Base-by-base conservation (phyloP, 2,113 vertebrate genomes). In the Lota lota region DNA sequence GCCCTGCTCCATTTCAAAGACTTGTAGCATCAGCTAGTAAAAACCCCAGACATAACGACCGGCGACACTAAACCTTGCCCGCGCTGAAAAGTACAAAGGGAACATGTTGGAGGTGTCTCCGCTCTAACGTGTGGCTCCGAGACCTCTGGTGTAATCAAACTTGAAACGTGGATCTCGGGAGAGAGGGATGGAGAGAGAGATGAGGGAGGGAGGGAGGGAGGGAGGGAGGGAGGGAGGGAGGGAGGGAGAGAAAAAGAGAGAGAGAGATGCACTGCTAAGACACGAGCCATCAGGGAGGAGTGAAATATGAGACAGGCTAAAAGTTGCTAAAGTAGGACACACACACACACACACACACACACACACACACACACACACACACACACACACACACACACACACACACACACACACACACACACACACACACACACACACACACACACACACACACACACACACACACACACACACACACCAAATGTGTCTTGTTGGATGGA, bases 331-430 rank as follows among this genome's bases (percentile, higher is more conserved):
- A 56, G 53, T 56, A 56, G 53, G 53, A 56, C 53, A 22, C 58
- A 59, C 57, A 59, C 19, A 58, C 56, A 58, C 19, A 22, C 16
- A 61, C 22, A 28, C 60, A 22, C 10, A 61, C 21, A 61, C 21
- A 61, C 64, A 67, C 56, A 64, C 71, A 53, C 72, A 58, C 61
- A 64, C 66, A 64, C 62, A 20, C 62, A 63, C 62, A 47, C 62
- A 36, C 22, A 63, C 61, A 54, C 59, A 50, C 54, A 72, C 21
- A 69, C 19, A 1, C 5, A 1, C 19, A 58, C n/a, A n/a, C n/a
- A 72, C 21, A 69, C 21, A 2, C 11, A 3, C 12, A 22, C 58
- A 59, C 57, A 59, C 19, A 56, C 53, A 22, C 58, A 59, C 57
- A 59, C 19, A 56, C 53, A 22, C 58, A 59, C 57, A 59, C 19